These are phyloP conservation scores for Hoplodrina ambigua DNA, from an alignment of 2,888 invertebrate genomes.

Conservation along the genomic window DNA sequence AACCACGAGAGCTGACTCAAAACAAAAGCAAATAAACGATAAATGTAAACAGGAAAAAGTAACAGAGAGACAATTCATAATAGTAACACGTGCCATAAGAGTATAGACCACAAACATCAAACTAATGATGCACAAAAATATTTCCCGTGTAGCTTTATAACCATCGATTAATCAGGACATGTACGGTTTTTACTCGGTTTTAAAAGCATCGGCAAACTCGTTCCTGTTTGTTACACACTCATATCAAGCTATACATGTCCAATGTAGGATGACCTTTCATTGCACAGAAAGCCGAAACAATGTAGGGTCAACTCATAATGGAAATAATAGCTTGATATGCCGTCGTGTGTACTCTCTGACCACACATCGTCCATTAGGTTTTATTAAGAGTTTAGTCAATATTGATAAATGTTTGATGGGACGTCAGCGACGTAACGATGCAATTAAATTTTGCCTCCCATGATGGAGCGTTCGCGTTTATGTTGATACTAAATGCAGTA, in stretches of 20 bases:
- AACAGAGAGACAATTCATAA: conserved; percentile 60
- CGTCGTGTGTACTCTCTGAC: conserved; percentile 55
- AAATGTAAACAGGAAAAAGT: conserved; percentile 56
- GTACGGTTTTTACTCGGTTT: conserved; percentile 74
- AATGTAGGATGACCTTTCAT: background rate
- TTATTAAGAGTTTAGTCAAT: conserved; percentile 87
- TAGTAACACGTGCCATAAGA: conserved; percentile 68
- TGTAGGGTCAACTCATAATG: background rate
- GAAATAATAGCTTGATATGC: background rate
- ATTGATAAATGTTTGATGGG: conserved; percentile 83
- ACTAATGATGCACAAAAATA: conserved; percentile 89
- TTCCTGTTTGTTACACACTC: conserved; percentile 65
- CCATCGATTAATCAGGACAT: conserved; percentile 86
- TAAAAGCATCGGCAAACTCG: conserved; percentile 76
- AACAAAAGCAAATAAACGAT: conserved; percentile 56
- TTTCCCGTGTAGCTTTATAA: conserved; percentile 86
- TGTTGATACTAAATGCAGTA: conserved; percentile 58
- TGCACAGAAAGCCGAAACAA: background rate
- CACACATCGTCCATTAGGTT: conserved; percentile 82
- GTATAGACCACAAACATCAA: conserved; percentile 71
- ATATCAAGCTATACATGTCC: background rate
- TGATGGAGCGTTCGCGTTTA: conserved; percentile 67
- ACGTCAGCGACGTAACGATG: conserved; percentile 73
- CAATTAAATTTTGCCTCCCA: conserved; percentile 80
- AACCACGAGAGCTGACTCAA: conserved; percentile 4